These are phyloP conservation scores for Lepidurus arcticus DNA, from an alignment of 1,140 invertebrate genomes.

Conservation along the genomic window DNA sequence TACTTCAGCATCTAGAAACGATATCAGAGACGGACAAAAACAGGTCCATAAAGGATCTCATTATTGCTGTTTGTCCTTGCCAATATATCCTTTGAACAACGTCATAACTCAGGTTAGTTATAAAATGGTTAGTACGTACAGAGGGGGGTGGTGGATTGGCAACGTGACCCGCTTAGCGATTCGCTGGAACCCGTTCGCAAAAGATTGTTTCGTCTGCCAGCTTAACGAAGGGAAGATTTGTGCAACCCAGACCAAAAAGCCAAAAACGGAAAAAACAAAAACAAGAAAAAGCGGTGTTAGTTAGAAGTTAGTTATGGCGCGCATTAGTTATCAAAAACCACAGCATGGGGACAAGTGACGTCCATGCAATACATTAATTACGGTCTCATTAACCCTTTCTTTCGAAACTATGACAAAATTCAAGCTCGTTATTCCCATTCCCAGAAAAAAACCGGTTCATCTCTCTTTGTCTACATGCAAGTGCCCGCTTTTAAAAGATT, in stretches of 20 bases:
- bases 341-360: not conserved
- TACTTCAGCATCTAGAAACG: conserved; percentile 29
- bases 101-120: not conserved
- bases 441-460: not conserved
- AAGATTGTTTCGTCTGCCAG: conserved; percentile 5
- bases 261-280: not conserved
- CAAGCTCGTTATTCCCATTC: not conserved
- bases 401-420: not conserved
- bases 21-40: not conserved
- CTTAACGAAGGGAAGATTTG: conserved; percentile 3
- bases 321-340: not conserved
- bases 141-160: not conserved
- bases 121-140: conserved; percentile 4
- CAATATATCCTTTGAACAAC: not conserved
- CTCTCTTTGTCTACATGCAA: not conserved
- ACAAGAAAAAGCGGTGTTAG: not conserved
- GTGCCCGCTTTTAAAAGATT: not conserved
- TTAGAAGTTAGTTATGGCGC: not conserved
- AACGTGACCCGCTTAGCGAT: conserved; percentile 8
- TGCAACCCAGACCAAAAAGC: not conserved
- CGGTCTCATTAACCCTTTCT: not conserved
- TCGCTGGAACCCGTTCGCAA: conserved; percentile 20
- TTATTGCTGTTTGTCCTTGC: not conserved
- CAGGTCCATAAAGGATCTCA: not conserved
- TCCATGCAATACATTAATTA: conserved; percentile 15